Evolutionary conservation across 2,113 vertebrate genomes (phyloP), one percentile per base, ranked within the genome.

Genomic region (Trochalopteron elliotii): DNA sequence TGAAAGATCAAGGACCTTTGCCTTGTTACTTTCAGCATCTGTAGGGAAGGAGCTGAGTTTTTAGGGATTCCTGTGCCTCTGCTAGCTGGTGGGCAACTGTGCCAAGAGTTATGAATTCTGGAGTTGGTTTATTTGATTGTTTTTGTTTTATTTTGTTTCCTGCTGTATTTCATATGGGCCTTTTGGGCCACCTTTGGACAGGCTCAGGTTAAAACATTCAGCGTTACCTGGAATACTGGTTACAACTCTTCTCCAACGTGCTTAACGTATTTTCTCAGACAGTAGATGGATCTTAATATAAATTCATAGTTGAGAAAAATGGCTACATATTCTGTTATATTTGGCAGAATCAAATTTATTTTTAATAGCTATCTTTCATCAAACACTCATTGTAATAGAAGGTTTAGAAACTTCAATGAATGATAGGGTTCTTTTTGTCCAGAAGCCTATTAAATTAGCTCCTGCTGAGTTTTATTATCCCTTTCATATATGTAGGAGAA

Each of bases 11-110:
- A 50, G 14, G 11, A 17, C n/a, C 8, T 81, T 57, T 57, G 5
- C 25, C 22, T 80, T 0, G 0, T 49, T 35, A 27, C 4, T 67
- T 50, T 45, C 27, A 40, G 15, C 4, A 4, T 44, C 50, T 1
- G 0, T 10, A 39, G 55, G 49, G 19, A 64, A 64, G 39, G 47
- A 24, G 20, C 23, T 13, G 15, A 45, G 12, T 27, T 17, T 47
- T 31, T 14, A 21, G n/a, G 33, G 17, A 8, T 19, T 49, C 23
- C 44, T 82, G 14, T 82, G 40, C 37, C 12, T 47, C 24, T 80
- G 20, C 30, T 8, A 61, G 44, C 25, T 0, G 2, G 21, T 50
- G 28, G 9, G 9, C 4, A 67, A 1, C 37, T 45, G 23, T 57
- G 24, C 16, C 30, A 13, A 31, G 33, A 60, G 24, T 21, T 57